Conservation (phyloP, 2,888 invertebrate species). For the Hemicrepidius hirtus region DNA sequence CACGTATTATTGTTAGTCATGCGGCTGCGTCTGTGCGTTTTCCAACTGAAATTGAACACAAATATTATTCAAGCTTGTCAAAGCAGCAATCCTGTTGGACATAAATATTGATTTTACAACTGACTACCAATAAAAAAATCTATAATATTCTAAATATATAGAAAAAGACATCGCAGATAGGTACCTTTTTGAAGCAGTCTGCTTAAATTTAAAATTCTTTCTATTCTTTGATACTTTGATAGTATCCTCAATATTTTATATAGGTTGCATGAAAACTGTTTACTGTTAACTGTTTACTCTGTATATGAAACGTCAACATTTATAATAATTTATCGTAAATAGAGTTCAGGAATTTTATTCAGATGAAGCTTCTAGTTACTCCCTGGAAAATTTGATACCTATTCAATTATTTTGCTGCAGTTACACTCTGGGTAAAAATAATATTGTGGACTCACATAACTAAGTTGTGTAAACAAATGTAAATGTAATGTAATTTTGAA, state of each 20-base stretch:
- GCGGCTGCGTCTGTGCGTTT: constrained; percentile 4
- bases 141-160: constrained; percentile 30
- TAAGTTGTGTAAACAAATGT: too few relatives aligned
- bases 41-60: constrained; percentile 27
- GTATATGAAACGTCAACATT: constrained; percentile 16
- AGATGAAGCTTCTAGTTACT: too few relatives aligned
- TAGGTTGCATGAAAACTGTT: constrained; percentile 26
- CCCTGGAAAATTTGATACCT: too few relatives aligned
- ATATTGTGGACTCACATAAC: too few relatives aligned
- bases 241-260: too few relatives aligned
- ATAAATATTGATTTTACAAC: constrained; percentile 34
- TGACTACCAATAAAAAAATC: constrained; percentile 22
- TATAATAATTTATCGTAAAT: not conserved
- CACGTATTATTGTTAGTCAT: constrained; percentile 2
- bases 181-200: too few relatives aligned
- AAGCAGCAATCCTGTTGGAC: constrained; percentile 26
- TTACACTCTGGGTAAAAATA: too few relatives aligned
- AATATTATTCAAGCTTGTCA: constrained; percentile 33
- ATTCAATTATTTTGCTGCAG: too few relatives aligned
- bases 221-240: not conserved
- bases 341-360: too few relatives aligned
- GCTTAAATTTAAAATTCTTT: not conserved
- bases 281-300: too few relatives aligned
- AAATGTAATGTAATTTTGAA: too few relatives aligned
- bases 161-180: not conserved